phyloP scores from a whole-genome alignment of 2,888 invertebrate species.

The Ichneumon xanthorius region DNA sequence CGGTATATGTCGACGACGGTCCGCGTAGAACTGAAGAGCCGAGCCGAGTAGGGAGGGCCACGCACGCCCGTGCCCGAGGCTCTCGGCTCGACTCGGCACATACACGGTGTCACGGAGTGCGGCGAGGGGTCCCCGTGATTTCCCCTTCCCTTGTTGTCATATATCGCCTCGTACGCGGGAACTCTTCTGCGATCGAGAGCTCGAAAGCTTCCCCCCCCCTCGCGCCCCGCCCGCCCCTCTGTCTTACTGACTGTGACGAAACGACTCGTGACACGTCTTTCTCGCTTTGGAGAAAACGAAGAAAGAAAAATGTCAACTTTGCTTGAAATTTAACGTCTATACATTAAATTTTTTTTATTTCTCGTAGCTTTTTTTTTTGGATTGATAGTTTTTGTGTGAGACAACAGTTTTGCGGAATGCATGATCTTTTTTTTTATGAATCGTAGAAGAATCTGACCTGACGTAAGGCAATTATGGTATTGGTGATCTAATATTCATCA shows the following conservation, averaged over 20 bases:
- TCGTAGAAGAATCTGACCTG: no score
- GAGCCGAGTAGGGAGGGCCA: conserved; percentile 65
- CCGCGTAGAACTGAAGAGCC: conserved; percentile 78
- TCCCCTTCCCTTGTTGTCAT: conserved; percentile 72
- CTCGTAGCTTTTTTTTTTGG: no score
- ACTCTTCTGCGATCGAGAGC: conserved; percentile 47
- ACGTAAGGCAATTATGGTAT: no score
- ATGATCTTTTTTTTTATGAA: no score
- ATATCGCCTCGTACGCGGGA: conserved; percentile 37
- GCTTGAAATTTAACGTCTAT: neutral
- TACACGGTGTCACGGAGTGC: conserved; percentile 70
- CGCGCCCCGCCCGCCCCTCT: conserved; percentile 17
- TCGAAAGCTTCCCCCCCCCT: conserved; percentile 11
- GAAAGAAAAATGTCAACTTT: conserved; percentile 4
- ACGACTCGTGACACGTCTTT: conserved; percentile 75
- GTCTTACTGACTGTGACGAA: conserved; percentile 77
- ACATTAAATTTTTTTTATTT: neutral
- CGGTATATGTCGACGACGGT: conserved; percentile 72
- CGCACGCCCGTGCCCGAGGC: conserved; percentile 64
- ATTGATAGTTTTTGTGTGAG: no score
- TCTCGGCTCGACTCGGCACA: conserved; percentile 75
- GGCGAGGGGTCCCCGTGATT: conserved; percentile 77
- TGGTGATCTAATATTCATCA: no score
- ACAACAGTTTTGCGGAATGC: no score
- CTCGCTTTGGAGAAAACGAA: conserved; percentile 63